phyloP scores from a whole-genome alignment of 1,140 invertebrate species.

The Polypedilum vanderplanki region DNA sequence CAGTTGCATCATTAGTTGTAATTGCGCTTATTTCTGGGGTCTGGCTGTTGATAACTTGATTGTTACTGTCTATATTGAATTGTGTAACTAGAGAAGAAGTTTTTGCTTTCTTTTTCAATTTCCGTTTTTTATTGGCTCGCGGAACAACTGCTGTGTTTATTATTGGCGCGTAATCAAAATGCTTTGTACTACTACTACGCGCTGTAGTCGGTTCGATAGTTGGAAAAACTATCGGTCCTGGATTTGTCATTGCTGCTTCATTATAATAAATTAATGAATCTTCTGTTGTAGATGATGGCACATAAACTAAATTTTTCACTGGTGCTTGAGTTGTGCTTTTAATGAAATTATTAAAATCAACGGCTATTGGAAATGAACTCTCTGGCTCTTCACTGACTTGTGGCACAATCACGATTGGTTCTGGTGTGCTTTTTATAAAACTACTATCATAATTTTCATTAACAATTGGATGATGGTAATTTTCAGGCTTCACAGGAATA shows the following conservation, averaged over 20 bases:
- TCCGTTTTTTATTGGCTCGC: slow-evolving; percentile 21
- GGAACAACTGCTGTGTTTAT: neutral
- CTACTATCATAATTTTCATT: neutral
- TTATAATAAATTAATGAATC: neutral
- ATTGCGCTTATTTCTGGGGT: neutral
- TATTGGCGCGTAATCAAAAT: neutral
- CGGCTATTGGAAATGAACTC: neutral
- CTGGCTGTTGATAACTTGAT: neutral
- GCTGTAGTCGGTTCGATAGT: neutral
- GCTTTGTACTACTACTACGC: neutral
- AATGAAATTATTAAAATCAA: neutral
- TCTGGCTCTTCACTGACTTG: neutral
- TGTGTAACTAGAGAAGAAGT: neutral
- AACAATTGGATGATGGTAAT: neutral
- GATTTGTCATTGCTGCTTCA: neutral
- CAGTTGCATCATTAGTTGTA: neutral
- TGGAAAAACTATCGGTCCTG: neutral
- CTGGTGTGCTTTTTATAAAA: neutral
- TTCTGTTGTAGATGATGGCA: neutral
- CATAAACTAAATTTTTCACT: no score
- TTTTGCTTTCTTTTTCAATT: slow-evolving; percentile 24
- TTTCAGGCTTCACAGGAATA: neutral
- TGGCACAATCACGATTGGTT: neutral
- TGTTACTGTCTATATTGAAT: neutral
- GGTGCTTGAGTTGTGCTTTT: no score